These are phyloP conservation scores for Alethe diademata DNA, from an alignment of 2,113 vertebrate species.

Conservation along the genomic window DNA sequence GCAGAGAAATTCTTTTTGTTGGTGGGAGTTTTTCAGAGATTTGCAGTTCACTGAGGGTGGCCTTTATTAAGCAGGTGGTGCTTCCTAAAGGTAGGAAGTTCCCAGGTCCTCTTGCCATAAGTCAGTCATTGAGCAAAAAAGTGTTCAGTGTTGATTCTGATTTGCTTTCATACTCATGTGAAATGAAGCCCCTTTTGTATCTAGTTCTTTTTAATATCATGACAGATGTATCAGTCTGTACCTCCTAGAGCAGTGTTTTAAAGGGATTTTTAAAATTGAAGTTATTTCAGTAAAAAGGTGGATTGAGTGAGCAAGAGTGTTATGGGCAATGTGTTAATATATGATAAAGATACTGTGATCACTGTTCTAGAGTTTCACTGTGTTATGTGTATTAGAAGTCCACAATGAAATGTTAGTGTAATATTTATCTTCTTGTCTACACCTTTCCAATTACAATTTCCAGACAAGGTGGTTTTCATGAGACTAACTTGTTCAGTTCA, in stretches of 20 bases:
- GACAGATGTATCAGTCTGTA: not conserved
- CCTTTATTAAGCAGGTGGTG: not conserved
- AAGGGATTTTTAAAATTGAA: not conserved
- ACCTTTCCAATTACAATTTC: not conserved
- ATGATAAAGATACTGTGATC: not conserved
- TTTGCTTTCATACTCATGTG: not conserved
- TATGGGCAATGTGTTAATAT: not conserved
- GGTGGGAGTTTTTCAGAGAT: not conserved
- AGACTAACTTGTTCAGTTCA: not conserved
- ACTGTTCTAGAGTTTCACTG: not conserved
- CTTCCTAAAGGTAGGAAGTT: not conserved
- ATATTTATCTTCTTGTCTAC: not conserved
- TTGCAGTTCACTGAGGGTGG: not conserved
- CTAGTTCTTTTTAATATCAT: not conserved
- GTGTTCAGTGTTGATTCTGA: not conserved
- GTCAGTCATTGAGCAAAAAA: not conserved
- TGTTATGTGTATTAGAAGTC: not conserved
- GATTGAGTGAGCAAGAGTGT: not conserved
- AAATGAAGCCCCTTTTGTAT: not conserved
- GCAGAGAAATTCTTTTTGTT: not conserved
- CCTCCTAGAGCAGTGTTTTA: not conserved
- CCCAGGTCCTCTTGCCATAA: not conserved
- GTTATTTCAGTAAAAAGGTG: not conserved
- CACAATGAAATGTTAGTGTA: not conserved
- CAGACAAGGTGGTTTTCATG: not conserved